Conservation (phyloP, 2,797 vertebrate species). For the Tragelaphus oryx region DNA sequence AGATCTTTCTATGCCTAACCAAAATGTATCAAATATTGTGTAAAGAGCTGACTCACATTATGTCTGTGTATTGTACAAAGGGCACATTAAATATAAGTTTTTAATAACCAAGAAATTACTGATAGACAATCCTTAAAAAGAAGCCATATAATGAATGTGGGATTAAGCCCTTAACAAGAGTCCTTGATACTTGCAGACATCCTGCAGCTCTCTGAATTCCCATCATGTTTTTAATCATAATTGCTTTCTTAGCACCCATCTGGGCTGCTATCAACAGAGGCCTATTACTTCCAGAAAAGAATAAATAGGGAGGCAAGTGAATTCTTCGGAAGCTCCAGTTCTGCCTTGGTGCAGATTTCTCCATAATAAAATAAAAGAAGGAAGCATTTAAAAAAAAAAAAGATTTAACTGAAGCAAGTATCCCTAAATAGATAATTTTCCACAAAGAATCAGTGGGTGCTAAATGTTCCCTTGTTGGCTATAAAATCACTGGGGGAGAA, state of each 20-base stretch:
- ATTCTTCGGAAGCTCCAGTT: slow-evolving; percentile 19
- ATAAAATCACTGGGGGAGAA: slow-evolving; percentile 72
- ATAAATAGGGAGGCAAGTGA: slow-evolving; percentile 47
- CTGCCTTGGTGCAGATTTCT: slow-evolving; percentile 57
- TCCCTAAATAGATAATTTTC: slow-evolving; percentile 64
- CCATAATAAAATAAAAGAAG: slow-evolving; percentile 55
- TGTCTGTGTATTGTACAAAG: background rate
- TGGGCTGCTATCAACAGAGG: slow-evolving; percentile 54
- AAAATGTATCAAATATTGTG: background rate
- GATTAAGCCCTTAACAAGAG: background rate
- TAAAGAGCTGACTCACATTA: background rate
- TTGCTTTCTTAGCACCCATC: slow-evolving; percentile 55
- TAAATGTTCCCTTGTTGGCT: slow-evolving; percentile 61
- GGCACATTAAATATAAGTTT: background rate
- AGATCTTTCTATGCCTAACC: background rate
- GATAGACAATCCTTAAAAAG: background rate
- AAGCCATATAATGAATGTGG: background rate
- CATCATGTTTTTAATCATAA: slow-evolving; percentile 50
- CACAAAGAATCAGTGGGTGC: slow-evolving; percentile 55
- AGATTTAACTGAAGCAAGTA: slow-evolving; percentile 40
- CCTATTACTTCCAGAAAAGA: slow-evolving; percentile 38
- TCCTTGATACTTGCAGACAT: slow-evolving; percentile 36
- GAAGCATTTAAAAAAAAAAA: slow-evolving; percentile 54
- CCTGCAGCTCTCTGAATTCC: slow-evolving; percentile 36
- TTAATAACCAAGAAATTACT: background rate